A percentile compares a stretch with the other conserved stretches of the same genome.
These are phyloP conservation scores for Teleiodes luculella DNA, from an alignment of 2,888 invertebrate genomes.

Conservation along the genomic window DNA sequence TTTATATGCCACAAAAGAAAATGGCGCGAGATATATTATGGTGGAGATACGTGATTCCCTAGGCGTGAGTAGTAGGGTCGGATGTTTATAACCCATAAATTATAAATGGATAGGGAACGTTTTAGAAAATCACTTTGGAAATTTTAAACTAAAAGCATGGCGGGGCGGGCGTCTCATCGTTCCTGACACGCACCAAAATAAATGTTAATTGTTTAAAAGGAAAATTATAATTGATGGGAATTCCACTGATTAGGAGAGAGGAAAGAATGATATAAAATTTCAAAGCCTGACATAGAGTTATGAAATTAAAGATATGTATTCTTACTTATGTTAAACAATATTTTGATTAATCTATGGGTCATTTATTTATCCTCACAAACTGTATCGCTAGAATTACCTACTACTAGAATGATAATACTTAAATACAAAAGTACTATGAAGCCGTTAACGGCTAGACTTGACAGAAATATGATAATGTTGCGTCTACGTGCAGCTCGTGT, in stretches of 20 bases:
- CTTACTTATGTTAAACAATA: too few species aligned
- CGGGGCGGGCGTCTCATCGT: not conserved
- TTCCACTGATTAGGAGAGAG: too few species aligned
- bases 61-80: slow-evolving; percentile 42
- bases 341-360: too few species aligned
- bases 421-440: too few species aligned
- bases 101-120: slow-evolving; percentile 45
- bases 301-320: too few species aligned
- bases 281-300: too few species aligned
- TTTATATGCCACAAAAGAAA: slow-evolving; percentile 50
- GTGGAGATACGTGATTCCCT: slow-evolving; percentile 45
- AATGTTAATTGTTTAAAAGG: not conserved
- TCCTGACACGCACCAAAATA: not conserved
- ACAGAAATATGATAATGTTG: slow-evolving; percentile 9
- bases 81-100: slow-evolving; percentile 53
- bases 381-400: too few species aligned
- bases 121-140: slow-evolving; percentile 32
- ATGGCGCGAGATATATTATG: slow-evolving; percentile 45
- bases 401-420: too few species aligned
- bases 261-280: too few species aligned
- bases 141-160: slow-evolving; percentile 19
- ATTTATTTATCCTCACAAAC: too few species aligned
- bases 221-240: not conserved
- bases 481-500: not conserved
- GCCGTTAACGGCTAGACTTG: too few species aligned